Conservation (phyloP, 2,113 vertebrate genomes). For the Cettia cetti region DNA sequence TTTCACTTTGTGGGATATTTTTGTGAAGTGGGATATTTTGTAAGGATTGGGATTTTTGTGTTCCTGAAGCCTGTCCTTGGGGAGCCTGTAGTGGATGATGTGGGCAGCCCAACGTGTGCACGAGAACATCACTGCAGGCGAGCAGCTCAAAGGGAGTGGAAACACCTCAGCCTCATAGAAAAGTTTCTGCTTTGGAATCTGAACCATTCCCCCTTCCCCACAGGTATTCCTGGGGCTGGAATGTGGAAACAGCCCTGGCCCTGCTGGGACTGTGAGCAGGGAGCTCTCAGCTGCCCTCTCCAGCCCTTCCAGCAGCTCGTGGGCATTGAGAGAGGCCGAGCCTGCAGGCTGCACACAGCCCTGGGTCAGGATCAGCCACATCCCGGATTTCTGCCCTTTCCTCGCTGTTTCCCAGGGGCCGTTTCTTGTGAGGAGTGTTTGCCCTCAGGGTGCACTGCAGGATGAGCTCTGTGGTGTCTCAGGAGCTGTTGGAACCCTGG, state of each 20-base stretch:
- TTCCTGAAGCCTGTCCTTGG: not conserved
- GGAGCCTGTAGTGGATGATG: not conserved
- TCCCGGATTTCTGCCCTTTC: not conserved
- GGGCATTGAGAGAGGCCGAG: fast-evolving
- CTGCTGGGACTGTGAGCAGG: not conserved
- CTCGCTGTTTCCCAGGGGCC: fast-evolving
- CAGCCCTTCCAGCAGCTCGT: fast-evolving
- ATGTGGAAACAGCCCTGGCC: not conserved
- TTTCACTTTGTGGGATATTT: not conserved
- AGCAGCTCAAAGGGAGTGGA: not conserved
- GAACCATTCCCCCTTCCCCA: fast-evolving
- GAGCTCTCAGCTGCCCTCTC: not conserved
- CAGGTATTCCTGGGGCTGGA: not conserved
- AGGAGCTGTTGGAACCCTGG: not conserved
- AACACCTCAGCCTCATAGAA: slow-evolving; percentile 4
- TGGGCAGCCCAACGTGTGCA: not conserved
- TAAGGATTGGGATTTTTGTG: not conserved
- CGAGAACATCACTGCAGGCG: not conserved
- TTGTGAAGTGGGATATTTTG: not conserved
- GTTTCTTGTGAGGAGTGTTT: not conserved
- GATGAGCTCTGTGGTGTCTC: not conserved
- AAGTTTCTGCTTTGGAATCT: not conserved
- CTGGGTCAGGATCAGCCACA: not conserved
- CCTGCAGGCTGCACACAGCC: not conserved
- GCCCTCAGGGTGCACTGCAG: not conserved